phyloP scores from a whole-genome alignment of 2,113 vertebrate species.

The Gobio gobio region DNA sequence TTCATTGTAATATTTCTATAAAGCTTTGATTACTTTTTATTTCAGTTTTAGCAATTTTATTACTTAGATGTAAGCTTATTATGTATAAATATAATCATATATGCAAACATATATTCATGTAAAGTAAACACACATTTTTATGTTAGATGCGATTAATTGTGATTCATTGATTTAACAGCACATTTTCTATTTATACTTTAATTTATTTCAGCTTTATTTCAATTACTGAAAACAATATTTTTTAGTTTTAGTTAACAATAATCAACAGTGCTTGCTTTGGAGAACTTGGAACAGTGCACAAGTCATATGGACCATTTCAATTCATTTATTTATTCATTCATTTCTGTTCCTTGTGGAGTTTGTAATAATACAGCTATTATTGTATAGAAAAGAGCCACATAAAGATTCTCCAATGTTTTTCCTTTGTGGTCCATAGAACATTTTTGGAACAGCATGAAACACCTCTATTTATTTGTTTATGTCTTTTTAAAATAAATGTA shows the following conservation, averaged over 20 bases:
- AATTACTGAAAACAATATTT: not conserved
- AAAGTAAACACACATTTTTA: too few relatives aligned
- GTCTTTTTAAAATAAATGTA: not conserved
- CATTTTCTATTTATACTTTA: not conserved
- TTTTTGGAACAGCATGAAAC: not conserved
- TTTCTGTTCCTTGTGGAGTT: not conserved
- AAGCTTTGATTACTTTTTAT: not conserved
- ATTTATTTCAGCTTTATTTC: not conserved
- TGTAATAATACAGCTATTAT: not conserved
- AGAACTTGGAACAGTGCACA: not conserved
- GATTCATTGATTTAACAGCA: too few relatives aligned
- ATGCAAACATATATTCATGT: too few relatives aligned
- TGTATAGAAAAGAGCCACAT: not conserved
- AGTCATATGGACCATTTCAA: not conserved
- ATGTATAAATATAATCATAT: too few relatives aligned
- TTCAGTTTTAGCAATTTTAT: not conserved
- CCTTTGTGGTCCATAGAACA: not conserved
- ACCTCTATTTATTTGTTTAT: not conserved
- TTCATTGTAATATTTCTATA: not conserved
- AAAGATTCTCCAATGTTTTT: not conserved
- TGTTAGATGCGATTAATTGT: too few relatives aligned
- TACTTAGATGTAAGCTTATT: too few relatives aligned
- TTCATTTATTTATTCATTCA: not conserved
- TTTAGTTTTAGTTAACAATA: not conserved
- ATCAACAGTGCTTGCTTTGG: not conserved